These are phyloP conservation scores for Marcusenius ussheri DNA, from an alignment of 2,113 vertebrate genomes.

Conservation along the genomic window DNA sequence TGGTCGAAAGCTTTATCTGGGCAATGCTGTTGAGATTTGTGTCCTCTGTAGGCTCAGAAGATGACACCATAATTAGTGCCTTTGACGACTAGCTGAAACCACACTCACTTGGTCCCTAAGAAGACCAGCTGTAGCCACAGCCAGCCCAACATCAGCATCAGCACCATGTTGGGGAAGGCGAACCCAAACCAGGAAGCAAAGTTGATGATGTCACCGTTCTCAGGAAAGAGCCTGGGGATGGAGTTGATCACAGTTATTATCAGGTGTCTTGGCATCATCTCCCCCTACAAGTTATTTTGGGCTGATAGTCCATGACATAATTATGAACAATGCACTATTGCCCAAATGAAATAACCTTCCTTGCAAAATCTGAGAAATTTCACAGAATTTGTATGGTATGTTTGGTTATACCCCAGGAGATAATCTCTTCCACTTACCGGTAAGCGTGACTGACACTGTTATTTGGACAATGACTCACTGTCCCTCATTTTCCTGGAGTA, in stretches of 20 bases:
- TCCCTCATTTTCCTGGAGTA: not conserved
- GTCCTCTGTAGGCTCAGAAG: not conserved
- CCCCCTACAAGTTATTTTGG: not conserved
- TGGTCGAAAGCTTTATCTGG: not conserved
- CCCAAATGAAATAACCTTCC: not conserved
- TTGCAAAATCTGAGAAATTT: not conserved
- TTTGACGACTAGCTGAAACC: not conserved
- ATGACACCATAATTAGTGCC: not conserved
- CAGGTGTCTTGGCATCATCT: not conserved
- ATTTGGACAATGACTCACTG: not conserved
- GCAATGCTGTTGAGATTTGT: not conserved
- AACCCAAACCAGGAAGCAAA: constrained; percentile 93
- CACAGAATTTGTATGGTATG: not conserved
- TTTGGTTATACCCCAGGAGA: not conserved
- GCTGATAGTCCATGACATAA: not conserved
- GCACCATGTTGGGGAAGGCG: constrained; percentile 84
- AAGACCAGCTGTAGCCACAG: constrained; percentile 79
- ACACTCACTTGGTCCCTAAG: constrained; percentile 75
- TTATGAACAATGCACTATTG: not conserved
- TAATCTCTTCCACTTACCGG: not conserved
- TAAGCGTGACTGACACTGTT: not conserved
- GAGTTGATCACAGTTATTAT: not conserved
- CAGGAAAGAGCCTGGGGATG: constrained; percentile 73
- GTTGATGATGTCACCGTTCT: constrained; percentile 76
- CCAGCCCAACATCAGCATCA: constrained; percentile 81